phyloP scores from a whole-genome alignment of 23 tunicate species.

The Halocynthia aurantium region DNA sequence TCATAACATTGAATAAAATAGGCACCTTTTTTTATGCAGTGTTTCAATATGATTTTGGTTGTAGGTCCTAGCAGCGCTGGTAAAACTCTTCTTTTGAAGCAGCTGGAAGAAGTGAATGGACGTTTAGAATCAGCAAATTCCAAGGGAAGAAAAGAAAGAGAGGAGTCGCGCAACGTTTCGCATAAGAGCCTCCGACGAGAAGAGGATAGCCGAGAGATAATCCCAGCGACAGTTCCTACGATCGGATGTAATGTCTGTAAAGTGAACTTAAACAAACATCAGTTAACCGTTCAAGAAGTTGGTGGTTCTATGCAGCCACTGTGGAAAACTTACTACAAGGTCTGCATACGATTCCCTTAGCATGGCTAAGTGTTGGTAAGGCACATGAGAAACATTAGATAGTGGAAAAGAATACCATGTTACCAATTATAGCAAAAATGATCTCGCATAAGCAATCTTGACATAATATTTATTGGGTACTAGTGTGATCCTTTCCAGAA shows the following conservation, averaged over 20 bases:
- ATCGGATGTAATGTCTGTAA: constrained; percentile 58
- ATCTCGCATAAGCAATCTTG: too few relatives aligned
- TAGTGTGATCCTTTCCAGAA: too few relatives aligned
- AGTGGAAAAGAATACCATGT: too few relatives aligned
- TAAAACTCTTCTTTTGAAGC: constrained; percentile 49
- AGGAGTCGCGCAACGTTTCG: constrained; percentile 12
- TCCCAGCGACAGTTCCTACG: constrained; percentile 65
- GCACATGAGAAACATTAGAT: too few relatives aligned
- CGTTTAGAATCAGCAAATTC: constrained; percentile 4
- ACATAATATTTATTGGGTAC: too few relatives aligned
- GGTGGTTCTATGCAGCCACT: constrained; percentile 85
- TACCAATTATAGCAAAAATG: too few relatives aligned
- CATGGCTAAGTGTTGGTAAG: too few relatives aligned
- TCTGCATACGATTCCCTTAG: neutral
- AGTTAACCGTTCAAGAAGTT: constrained; percentile 50
- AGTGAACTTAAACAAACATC: constrained; percentile 12
- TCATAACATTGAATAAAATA: too few relatives aligned
- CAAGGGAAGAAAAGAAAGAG: constrained; percentile 6
- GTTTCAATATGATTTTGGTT: constrained; percentile 9
- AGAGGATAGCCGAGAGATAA: neutral
- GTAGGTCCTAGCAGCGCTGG: constrained; percentile 61
- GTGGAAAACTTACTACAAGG: constrained; percentile 68
- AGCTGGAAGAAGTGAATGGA: neutral
- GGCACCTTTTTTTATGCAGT: neutral
- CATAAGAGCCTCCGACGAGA: neutral